phyloP scores from a whole-genome alignment of 2,113 vertebrate genomes.

The Proterorhinus semilunaris region DNA sequence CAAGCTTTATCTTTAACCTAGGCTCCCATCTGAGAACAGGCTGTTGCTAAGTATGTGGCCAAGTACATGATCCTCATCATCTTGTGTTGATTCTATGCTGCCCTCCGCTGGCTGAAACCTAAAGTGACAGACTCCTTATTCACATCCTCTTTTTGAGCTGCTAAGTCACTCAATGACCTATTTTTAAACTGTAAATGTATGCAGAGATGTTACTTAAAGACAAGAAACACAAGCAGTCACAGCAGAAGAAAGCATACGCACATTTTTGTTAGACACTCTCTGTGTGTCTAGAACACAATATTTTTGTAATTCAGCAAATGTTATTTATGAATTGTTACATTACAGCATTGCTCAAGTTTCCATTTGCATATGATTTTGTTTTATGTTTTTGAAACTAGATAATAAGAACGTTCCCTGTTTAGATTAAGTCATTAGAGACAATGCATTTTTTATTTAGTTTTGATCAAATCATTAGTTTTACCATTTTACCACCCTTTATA shows the following conservation, averaged over 20 bases:
- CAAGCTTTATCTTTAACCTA: background rate
- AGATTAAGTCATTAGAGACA: background rate
- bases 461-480: background rate
- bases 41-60: background rate
- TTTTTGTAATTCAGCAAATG: background rate
- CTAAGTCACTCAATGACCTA: background rate
- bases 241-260: background rate
- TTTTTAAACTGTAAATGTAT: background rate
- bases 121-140: background rate
- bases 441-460: constrained; percentile 6
- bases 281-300: background rate
- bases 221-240: background rate
- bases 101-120: constrained; percentile 50
- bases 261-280: background rate
- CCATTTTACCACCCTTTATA: background rate
- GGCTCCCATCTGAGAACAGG: constrained; percentile 3
- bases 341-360: background rate
- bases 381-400: background rate
- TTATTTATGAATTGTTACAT: background rate
- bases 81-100: constrained; percentile 38
- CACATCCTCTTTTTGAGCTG: background rate
- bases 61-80: background rate
- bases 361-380: background rate
- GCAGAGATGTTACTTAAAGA: background rate
- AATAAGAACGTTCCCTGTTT: background rate